These are phyloP conservation scores for Acridotheres tristis DNA, from an alignment of 2,797 vertebrate species.

Conservation along the genomic window DNA sequence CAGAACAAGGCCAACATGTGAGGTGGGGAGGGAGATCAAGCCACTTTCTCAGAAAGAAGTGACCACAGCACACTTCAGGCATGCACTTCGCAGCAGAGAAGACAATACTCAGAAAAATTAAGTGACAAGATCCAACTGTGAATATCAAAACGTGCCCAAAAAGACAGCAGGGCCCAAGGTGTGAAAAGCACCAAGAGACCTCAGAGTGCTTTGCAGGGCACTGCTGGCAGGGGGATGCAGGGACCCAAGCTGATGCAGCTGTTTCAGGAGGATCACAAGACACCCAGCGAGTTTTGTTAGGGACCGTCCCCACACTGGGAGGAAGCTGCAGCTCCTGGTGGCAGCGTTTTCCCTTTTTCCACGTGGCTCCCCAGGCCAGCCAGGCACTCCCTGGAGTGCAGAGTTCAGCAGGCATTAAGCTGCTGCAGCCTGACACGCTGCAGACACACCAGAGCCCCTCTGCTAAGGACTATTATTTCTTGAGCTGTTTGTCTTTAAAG, in stretches of 20 bases:
- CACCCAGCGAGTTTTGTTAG: rapidly evolving
- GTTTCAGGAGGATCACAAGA: rapidly evolving
- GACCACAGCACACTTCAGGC: not conserved
- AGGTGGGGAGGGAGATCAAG: not conserved
- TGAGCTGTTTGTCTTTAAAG: conserved; percentile 14
- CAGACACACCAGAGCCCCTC: not conserved
- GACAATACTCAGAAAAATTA: not conserved
- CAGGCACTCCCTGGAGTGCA: not conserved
- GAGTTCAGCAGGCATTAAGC: not conserved
- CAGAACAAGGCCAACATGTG: rapidly evolving
- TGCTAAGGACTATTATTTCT: not conserved
- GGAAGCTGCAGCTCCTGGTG: not conserved
- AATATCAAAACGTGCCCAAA: not conserved
- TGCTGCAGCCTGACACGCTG: not conserved
- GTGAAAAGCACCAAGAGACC: not conserved
- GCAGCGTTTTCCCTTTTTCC: not conserved
- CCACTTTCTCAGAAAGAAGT: not conserved
- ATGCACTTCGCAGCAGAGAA: rapidly evolving
- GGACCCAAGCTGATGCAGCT: not conserved
- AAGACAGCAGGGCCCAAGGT: not conserved
- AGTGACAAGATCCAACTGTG: not conserved
- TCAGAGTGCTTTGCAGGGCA: not conserved
- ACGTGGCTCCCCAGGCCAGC: not conserved
- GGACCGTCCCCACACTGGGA: rapidly evolving
- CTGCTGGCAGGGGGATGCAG: not conserved